These are phyloP conservation scores for Chaenocephalus aceratus DNA, from an alignment of 2,113 vertebrate genomes.

Conservation along the genomic window DNA sequence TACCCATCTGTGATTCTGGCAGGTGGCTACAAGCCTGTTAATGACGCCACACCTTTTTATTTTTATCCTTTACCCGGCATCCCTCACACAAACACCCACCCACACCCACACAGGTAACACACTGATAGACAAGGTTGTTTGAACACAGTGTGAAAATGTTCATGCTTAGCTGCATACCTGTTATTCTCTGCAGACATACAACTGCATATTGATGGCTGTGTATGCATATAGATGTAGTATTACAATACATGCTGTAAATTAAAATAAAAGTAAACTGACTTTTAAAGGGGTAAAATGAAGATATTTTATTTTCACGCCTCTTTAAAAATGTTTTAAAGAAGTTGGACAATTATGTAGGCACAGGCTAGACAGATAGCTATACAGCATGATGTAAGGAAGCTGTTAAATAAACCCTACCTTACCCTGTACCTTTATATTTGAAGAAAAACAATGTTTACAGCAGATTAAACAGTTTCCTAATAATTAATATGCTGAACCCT, in stretches of 20 bases:
- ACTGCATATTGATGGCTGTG: no score
- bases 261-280: no score
- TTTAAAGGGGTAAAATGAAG: no score
- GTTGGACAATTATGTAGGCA: not conserved
- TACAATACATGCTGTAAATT: not conserved
- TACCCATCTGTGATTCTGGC: conserved; percentile 64
- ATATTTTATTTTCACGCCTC: no score
- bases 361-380: not conserved
- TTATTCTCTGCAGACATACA: not conserved
- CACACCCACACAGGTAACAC: not conserved
- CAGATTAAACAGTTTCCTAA: not conserved
- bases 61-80: not conserved
- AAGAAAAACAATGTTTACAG: not conserved
- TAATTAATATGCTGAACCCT: not conserved
- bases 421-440: no score
- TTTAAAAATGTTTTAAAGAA: no score
- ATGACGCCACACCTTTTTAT: conserved; percentile 59
- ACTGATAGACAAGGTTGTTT: not conserved
- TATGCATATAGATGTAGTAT: not conserved
- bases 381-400: not conserved
- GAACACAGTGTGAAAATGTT: conserved; percentile 1
- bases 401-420: not conserved
- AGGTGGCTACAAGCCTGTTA: conserved; percentile 75
- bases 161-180: conserved; percentile 12
- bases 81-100: not conserved